phyloP scores from a whole-genome alignment of 2,797 vertebrate genomes.

The Anguilla anguilla region DNA sequence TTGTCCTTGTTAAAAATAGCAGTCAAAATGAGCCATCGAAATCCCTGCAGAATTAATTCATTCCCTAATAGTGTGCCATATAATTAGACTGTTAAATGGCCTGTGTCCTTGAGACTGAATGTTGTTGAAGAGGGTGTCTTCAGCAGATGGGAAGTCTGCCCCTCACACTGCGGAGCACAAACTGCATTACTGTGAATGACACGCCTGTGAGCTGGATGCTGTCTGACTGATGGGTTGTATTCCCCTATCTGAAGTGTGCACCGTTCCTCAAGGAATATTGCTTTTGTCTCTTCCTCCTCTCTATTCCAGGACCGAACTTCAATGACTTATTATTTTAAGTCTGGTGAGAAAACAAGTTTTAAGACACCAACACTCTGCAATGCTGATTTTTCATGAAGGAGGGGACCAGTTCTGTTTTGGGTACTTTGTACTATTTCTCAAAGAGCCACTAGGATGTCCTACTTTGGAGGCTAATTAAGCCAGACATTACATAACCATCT shows the following conservation, averaged over 20 bases:
- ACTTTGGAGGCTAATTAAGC: neutral
- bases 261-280: neutral
- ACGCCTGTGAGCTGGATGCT: neutral
- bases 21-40: neutral
- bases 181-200: neutral
- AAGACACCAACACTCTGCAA: neutral
- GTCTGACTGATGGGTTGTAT: neutral
- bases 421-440: neutral
- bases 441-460: neutral
- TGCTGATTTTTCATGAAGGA: neutral
- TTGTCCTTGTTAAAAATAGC: neutral
- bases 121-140: neutral
- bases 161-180: neutral
- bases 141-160: neutral
- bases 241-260: neutral
- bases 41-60: neutral
- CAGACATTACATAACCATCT: neutral
- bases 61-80: neutral
- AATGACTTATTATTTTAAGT: neutral
- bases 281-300: neutral
- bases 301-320: neutral
- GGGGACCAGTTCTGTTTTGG: neutral
- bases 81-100: neutral
- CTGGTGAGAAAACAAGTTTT: neutral
- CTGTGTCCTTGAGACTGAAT: neutral